These are phyloP conservation scores for Neodiprion pinetum DNA, from an alignment of 1,140 invertebrate genomes.

Conservation along the genomic window DNA sequence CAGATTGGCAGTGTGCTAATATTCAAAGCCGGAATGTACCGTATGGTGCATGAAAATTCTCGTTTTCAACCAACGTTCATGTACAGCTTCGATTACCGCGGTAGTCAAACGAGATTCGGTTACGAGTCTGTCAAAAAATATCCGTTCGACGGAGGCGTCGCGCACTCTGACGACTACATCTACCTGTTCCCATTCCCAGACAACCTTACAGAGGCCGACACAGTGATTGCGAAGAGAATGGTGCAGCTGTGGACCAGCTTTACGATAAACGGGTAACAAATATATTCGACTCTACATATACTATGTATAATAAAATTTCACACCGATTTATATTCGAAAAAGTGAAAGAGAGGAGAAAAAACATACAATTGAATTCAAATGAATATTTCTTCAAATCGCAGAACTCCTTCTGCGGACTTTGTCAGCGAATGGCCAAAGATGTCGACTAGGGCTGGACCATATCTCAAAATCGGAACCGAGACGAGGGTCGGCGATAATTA, in stretches of 20 bases:
- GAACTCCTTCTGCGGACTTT: not conserved
- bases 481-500: not conserved
- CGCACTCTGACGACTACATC: not conserved
- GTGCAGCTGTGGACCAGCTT: not conserved
- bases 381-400: not conserved
- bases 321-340: too few species aligned
- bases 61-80: not conserved
- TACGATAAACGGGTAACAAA: not conserved
- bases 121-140: not conserved
- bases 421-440: not conserved
- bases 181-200: not conserved
- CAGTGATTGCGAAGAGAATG: not conserved
- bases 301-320: not conserved
- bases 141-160: not conserved
- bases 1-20: not conserved
- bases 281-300: not conserved
- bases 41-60: not conserved
- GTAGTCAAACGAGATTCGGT: not conserved
- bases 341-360: too few species aligned
- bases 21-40: not conserved
- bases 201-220: not conserved
- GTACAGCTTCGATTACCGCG: not conserved
- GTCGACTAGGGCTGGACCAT: not conserved
- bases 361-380: too few species aligned
- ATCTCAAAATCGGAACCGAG: not conserved